Evolutionary conservation across 2,113 vertebrate species (phyloP).

Genomic region (Gymnogyps californianus): DNA sequence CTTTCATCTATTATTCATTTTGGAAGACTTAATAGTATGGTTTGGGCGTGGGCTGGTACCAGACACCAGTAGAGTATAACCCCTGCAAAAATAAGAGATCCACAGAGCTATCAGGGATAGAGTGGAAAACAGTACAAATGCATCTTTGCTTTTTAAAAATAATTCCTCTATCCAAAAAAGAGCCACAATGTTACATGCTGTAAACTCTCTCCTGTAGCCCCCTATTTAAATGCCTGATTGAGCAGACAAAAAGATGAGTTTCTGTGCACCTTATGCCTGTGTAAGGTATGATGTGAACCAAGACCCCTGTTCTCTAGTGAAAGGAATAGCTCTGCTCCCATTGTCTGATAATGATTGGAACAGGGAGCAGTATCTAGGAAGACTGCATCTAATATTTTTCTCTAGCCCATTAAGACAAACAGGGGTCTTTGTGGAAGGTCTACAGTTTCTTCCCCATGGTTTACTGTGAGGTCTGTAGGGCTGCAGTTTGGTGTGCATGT

Average conservation of each 20-base stretch:
- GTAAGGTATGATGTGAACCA: not conserved
- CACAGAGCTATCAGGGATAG: not conserved
- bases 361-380: not conserved
- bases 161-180: not conserved
- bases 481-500: not conserved
- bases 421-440: not conserved
- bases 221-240: not conserved
- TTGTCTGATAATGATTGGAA: not conserved
- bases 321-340: not conserved
- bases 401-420: not conserved
- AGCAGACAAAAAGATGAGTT: not conserved
- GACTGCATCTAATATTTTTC: not conserved
- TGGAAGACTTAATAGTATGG: slow-evolving; percentile 58
- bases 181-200: not conserved
- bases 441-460: not conserved
- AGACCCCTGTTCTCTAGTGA: not conserved
- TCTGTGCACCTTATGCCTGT: not conserved
- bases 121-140: not conserved
- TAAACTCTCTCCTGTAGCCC: not conserved
- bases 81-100: not conserved
- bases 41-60: slow-evolving; percentile 59
- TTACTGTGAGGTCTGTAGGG: not conserved
- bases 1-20: slow-evolving; percentile 78
- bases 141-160: not conserved
- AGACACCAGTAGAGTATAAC: slow-evolving; percentile 44